Conservation (phyloP, 1,140 invertebrate species). For the Temnothorax nylanderi region DNA sequence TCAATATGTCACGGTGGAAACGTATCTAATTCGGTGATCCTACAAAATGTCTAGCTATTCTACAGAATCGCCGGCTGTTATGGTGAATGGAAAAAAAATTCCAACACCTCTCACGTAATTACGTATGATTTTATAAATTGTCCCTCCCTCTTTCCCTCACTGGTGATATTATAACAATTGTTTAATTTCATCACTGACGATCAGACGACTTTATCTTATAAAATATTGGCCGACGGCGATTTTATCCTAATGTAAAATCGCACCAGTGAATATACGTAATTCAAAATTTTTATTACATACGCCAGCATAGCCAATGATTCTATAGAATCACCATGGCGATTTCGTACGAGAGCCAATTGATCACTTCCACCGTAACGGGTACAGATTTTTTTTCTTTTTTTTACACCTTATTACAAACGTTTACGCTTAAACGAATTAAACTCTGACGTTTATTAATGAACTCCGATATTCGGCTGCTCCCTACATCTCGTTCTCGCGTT, state of each 20-base stretch:
- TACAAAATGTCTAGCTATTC: conserved; percentile 2
- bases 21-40: not conserved
- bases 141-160: not conserved
- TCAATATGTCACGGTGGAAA: conserved; percentile 4
- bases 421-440: not conserved
- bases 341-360: not conserved
- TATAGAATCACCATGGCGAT: not conserved
- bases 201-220: not conserved
- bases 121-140: conserved; percentile 32
- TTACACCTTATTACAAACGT: not conserved
- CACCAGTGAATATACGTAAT: conserved; percentile 16
- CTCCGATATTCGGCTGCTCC: not conserved
- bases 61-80: not conserved
- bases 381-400: not conserved
- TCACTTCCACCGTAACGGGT: not conserved
- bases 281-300: not conserved
- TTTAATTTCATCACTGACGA: conserved; percentile 20
- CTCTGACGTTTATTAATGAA: not conserved
- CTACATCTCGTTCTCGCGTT: not conserved
- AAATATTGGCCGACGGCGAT: not conserved
- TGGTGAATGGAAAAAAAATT: not conserved
- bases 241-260: not conserved
- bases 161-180: conserved; percentile 11
- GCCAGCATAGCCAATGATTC: not conserved
- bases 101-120: not conserved